Base-by-base conservation (phyloP, 2,113 vertebrate species). In the Ameiurus melas region DNA sequence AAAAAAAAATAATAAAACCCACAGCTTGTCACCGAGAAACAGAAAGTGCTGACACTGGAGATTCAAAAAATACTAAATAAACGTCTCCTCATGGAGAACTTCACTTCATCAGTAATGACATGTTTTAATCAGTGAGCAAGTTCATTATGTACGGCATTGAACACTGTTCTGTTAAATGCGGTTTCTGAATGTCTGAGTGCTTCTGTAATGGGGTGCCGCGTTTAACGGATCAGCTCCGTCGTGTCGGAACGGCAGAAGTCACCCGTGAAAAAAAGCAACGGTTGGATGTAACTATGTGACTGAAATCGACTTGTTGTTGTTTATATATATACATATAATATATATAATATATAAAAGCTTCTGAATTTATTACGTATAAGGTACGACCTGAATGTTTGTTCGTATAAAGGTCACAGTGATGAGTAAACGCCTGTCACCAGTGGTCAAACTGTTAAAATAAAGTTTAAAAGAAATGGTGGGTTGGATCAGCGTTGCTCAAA, bases 401-500 rank as follows among this genome's bases (percentile, higher is more conserved):
- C 13, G 25, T 62, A 36, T 12, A 83, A 62, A 83, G 4, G 80
- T 83, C 80, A 83, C 57, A 22, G 57, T 62, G 33, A 83, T 83
- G 80, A 83, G 57, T 62, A 83, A 83, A 62, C 57, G 62, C 43
- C 20, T 25, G 33, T 39, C 57, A 82, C 4, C 5, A 16, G 80
- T 83, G 80, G 80, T 83, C 80, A 62, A 83, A 51, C 57, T 62
- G 80, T 83, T 5, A 25, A 39, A 82, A 82, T 27, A 33, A 79
- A 78, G n/a, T 9, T 43, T 10, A 12, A 62, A 62, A 83, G 55
- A 83, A 83, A 62, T 16, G 57, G 80, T 83, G 57, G 80, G 57
- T 39, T 83, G 80, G 57, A 27, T 7, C 10, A 13, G 4, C 19
- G 22, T 27, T 8, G 20, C 19, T 10, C 5, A n/a, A 58, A 25